Evolutionary conservation across 1,140 invertebrate species (phyloP), one percentile per base, ranked within the genome.

Genomic region (Drosophila punjabiensis): DNA sequence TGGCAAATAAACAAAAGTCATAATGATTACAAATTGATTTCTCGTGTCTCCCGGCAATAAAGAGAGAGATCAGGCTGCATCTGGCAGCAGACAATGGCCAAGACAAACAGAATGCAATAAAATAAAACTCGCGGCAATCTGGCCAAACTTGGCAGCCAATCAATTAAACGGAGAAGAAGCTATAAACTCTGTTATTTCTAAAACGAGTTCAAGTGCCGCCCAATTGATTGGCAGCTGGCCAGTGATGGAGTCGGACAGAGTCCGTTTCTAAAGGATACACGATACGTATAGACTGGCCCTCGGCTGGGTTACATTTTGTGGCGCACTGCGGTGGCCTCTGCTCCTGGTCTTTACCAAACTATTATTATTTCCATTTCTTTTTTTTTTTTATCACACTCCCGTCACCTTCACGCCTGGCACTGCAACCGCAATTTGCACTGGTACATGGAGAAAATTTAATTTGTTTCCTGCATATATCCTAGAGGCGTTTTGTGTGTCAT

Each of bases 401-500:
- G n/a, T 37, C 68, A 33, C 39, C 68, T 67, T 61, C 43, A 24
- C 45, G 58, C 45, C 63, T 56, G 60, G 76, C 67, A 69, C 55
- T 61, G 39, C 64, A 67, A 45, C 24, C 45, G 66, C 67, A 89
- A 89, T 89, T 88, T 84, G 81, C 55, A 59, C 78, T 47, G 70
- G 63, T 52, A 71, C 45, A 69, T 69, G 43, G 52, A 48, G 60
- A 52, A 76, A 88, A 88, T 88, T 88, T 60, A 88, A 89, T 88
- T 88, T 88, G 85, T 88, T 88, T 88, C 71, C 63, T 81, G 69
- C 81, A 79, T 79, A 76, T 78, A 85, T 85, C 63, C 85, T 65
- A 68, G 85, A 89, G 85, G 81, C 81, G 81, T 88, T 79, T 88
- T 88, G 85, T 89, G 78, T 88, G 85, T 88, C 85, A 85, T 89